Conservation (phyloP, 2,888 invertebrate genomes). For the Metopia argyrocephala region DNA sequence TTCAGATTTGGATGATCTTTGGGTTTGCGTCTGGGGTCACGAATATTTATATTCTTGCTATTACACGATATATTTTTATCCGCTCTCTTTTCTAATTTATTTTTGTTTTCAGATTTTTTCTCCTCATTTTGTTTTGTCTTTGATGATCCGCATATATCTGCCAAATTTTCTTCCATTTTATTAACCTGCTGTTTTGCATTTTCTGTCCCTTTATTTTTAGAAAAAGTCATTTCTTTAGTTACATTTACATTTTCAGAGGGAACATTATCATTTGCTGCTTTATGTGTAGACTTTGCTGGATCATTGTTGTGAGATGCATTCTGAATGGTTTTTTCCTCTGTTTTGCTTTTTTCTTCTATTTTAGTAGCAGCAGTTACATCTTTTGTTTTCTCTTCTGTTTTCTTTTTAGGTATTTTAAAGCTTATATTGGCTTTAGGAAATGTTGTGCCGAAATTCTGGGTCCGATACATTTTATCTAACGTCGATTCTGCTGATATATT, state of each 20-base stretch:
- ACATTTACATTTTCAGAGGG: background rate
- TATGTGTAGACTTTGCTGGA: background rate
- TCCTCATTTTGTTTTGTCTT: background rate
- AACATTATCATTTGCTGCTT: background rate
- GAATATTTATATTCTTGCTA: background rate
- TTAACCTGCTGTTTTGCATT: background rate
- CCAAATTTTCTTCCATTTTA: background rate
- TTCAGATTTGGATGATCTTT: too few species aligned
- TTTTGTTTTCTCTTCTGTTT: constrained; percentile 41
- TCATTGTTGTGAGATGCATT: background rate
- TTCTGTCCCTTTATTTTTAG: background rate
- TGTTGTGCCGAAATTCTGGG: constrained; percentile 56
- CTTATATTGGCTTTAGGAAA: constrained; percentile 66
- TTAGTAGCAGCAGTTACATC: background rate
- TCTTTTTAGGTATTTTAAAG: constrained; percentile 76
- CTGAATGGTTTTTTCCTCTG: background rate
- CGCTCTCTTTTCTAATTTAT: background rate
- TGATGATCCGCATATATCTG: too few species aligned
- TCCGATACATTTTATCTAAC: constrained; percentile 75
- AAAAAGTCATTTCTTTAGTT: background rate
- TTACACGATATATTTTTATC: background rate
- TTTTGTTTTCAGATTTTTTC: background rate
- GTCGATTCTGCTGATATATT: constrained; percentile 62
- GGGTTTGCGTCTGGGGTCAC: constrained; percentile 52
- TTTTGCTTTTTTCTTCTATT: background rate